These are phyloP conservation scores for Zelleria hepariella DNA, from an alignment of 2,888 invertebrate genomes.

Conservation along the genomic window DNA sequence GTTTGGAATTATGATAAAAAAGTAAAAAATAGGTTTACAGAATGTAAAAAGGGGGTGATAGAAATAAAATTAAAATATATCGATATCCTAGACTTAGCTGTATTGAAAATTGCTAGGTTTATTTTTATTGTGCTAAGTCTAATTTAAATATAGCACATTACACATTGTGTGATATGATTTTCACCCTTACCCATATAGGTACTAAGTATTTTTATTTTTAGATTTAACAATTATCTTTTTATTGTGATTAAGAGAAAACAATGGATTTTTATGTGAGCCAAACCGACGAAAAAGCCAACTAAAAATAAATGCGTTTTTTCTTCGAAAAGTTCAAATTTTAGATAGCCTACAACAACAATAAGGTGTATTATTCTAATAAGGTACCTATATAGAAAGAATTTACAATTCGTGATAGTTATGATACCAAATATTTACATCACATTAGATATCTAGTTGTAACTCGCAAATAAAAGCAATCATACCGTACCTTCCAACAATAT, in stretches of 20 bases:
- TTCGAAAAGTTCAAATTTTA: not conserved
- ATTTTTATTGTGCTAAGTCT: not conserved
- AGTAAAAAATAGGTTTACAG: not conserved
- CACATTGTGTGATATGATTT: constrained; percentile 57
- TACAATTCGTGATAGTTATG: constrained; percentile 44
- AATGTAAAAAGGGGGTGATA: too few relatives aligned
- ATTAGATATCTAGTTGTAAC: constrained; percentile 13
- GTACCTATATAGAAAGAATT: constrained; percentile 28
- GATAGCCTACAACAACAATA: constrained; percentile 58
- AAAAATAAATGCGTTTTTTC: constrained; percentile 10
- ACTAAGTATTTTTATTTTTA: constrained; percentile 1
- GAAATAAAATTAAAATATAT: too few relatives aligned
- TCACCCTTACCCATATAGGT: constrained; percentile 16
- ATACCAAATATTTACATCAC: constrained; percentile 59
- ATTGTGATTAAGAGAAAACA: constrained; percentile 22
- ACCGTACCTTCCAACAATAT: constrained; percentile 17
- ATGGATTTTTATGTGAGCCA: too few relatives aligned
- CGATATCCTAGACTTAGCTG: not conserved
- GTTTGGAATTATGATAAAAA: not conserved
- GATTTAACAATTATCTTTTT: too few relatives aligned
- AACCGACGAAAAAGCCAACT: too few relatives aligned
- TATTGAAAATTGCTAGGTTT: not conserved
- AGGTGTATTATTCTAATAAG: constrained; percentile 26
- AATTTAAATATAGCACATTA: constrained; percentile 13
- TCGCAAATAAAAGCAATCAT: not conserved